Evolutionary conservation across 2,797 vertebrate genomes (phyloP).

Genomic region (Rhynchonycteris naso): DNA sequence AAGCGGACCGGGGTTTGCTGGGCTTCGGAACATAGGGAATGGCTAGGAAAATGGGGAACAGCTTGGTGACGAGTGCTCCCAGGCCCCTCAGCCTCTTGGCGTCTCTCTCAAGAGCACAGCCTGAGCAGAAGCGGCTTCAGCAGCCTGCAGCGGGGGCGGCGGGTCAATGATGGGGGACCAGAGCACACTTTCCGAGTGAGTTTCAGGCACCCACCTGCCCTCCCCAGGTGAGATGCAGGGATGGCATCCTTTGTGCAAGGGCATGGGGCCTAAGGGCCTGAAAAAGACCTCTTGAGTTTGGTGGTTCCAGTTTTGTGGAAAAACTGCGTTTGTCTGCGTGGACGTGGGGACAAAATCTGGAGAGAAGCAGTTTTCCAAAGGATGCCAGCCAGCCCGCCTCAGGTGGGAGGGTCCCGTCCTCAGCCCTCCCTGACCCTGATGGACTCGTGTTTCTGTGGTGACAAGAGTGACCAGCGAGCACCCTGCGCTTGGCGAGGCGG

Average conservation of each 20-base stretch:
- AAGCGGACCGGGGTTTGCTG: background rate
- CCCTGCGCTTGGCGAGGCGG: background rate
- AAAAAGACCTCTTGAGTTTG: no score
- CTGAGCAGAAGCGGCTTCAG: background rate
- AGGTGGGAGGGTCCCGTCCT: background rate
- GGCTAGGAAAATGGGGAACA: background rate
- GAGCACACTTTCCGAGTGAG: background rate
- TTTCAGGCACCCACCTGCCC: background rate
- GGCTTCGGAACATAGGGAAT: background rate
- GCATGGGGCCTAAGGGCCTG: accelerated
- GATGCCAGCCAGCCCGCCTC: no score
- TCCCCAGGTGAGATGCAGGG: background rate
- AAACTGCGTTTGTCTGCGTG: background rate
- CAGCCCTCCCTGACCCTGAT: no score
- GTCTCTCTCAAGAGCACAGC: background rate
- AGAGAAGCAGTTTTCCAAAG: background rate
- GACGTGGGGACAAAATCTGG: background rate
- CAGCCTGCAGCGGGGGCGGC: no score
- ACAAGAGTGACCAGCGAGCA: background rate
- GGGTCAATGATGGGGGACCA: accelerated
- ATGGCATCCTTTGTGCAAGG: background rate
- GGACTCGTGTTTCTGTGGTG: background rate
- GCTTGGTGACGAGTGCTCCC: accelerated
- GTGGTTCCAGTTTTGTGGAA: background rate
- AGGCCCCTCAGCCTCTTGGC: background rate